Conservation (phyloP, 2,113 vertebrate genomes). For the Entomyzon cyanotis region DNA sequence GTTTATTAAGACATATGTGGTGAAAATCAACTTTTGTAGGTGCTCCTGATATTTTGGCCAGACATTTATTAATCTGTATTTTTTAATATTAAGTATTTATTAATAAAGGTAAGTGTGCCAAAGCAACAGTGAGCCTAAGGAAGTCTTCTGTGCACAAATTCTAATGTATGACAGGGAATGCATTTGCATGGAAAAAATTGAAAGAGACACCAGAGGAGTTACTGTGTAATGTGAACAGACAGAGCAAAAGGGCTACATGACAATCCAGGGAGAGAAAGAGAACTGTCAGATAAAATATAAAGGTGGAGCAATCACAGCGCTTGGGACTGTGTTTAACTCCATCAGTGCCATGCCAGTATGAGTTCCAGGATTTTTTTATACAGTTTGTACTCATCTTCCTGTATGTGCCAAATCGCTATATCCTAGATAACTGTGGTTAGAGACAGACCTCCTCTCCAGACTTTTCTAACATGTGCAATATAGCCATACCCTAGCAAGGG, state of each 20-base stretch:
- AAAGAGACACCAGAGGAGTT: conserved; percentile 48
- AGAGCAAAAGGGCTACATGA: conserved; percentile 64
- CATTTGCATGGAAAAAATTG: conserved; percentile 42
- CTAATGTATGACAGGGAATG: conserved; percentile 26
- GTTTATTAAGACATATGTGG: not conserved
- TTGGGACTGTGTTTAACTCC: conserved; percentile 17
- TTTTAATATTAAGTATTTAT: not conserved
- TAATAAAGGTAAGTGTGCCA: not conserved
- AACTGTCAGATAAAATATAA: conserved; percentile 47
- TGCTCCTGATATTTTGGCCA: not conserved
- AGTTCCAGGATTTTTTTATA: not conserved
- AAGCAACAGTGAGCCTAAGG: not conserved
- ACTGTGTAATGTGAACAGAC: conserved; percentile 61
- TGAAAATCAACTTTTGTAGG: not conserved
- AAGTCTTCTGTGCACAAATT: conserved; percentile 7
- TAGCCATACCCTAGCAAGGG: not conserved
- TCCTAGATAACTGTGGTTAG: not conserved
- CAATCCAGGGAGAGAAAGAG: conserved; percentile 36
- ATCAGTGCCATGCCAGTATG: not conserved
- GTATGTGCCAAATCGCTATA: not conserved
- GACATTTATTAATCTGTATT: not conserved
- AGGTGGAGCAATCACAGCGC: not conserved
- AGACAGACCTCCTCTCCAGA: not conserved
- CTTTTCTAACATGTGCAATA: not conserved
- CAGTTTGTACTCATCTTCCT: not conserved